phyloP scores from a whole-genome alignment of 2,888 invertebrate species.

The Drosophila meridionalis region DNA sequence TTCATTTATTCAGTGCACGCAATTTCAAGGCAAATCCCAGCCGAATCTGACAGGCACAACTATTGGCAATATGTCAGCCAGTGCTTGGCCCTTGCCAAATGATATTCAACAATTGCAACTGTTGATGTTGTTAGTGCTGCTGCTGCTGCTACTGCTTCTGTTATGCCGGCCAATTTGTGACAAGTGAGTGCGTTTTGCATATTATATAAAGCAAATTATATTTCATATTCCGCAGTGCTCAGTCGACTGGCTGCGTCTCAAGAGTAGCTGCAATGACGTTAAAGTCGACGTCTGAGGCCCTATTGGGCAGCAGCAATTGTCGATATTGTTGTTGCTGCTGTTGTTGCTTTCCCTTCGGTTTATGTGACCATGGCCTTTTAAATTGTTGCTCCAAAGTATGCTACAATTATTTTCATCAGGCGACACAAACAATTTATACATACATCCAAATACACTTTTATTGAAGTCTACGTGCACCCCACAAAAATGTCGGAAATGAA shows the following conservation, averaged over 20 bases:
- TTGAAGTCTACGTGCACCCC: conserved; percentile 35
- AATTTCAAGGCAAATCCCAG: conserved; percentile 52
- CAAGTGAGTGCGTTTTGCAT: conserved; percentile 68
- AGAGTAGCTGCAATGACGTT: conserved; percentile 54
- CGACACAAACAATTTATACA: conserved; percentile 40
- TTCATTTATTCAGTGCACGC: conserved; percentile 61
- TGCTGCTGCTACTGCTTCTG: conserved; percentile 13
- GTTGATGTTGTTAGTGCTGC: conserved; percentile 22
- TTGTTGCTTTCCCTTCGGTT: conserved; percentile 7
- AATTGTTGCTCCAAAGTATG: conserved; percentile 66
- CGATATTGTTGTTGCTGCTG: conserved; percentile 3
- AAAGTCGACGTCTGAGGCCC: conserved; percentile 27
- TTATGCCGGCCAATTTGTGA: conserved; percentile 69
- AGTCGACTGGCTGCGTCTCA: conserved; percentile 62
- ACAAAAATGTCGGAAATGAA: conserved; percentile 34
- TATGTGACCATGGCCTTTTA: conserved; percentile 73
- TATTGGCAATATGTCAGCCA: conserved; percentile 45
- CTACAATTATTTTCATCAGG: conserved; percentile 77
- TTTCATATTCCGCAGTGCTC: conserved; percentile 64
- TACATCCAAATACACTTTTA: conserved; percentile 13
- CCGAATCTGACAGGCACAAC: conserved; percentile 51
- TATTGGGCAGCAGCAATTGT: conserved; percentile 29
- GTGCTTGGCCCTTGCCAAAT: conserved; percentile 40
- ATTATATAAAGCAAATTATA: conserved; percentile 73
- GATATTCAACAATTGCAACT: conserved; percentile 52